Evolutionary conservation across 2,888 invertebrate species (phyloP).

Genomic region (Eugnorisma glareosa): DNA sequence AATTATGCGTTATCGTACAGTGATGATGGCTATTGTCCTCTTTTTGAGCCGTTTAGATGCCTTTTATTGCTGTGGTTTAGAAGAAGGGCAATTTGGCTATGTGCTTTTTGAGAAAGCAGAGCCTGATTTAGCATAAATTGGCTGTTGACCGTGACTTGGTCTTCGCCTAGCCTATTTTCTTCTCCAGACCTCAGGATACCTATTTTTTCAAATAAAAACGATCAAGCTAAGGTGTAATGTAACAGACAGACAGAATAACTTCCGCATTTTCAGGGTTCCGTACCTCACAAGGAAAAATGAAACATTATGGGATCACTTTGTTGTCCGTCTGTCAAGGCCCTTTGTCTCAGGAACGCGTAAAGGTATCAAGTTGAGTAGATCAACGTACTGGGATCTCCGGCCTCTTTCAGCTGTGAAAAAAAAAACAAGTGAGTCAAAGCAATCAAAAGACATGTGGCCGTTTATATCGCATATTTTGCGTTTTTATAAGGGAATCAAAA

Average conservation of each 20-base stretch:
- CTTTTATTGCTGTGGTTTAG: slow-evolving; percentile 40
- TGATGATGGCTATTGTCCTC: slow-evolving; percentile 42
- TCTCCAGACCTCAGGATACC: background rate
- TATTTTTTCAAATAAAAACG: too few relatives aligned
- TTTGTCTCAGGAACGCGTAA: background rate
- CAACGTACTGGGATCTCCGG: background rate
- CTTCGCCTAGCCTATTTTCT: background rate
- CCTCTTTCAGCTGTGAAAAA: background rate
- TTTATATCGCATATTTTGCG: too few relatives aligned
- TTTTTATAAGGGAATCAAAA: too few relatives aligned
- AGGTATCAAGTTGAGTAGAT: background rate
- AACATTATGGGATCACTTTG: too few relatives aligned
- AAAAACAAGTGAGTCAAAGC: background rate
- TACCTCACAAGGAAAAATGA: too few relatives aligned
- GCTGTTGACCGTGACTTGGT: background rate
- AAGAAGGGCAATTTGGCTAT: slow-evolving; percentile 24
- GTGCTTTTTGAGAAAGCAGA: background rate
- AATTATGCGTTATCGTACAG: slow-evolving; percentile 50
- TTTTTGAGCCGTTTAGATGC: slow-evolving; percentile 25
- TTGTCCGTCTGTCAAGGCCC: background rate
- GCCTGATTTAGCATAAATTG: background rate
- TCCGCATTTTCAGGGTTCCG: too few relatives aligned
- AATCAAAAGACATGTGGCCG: background rate
- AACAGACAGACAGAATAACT: too few relatives aligned
- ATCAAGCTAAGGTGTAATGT: too few relatives aligned